phyloP scores from a whole-genome alignment of 2,797 vertebrate genomes.

The Darevskia nairensis region DNA sequence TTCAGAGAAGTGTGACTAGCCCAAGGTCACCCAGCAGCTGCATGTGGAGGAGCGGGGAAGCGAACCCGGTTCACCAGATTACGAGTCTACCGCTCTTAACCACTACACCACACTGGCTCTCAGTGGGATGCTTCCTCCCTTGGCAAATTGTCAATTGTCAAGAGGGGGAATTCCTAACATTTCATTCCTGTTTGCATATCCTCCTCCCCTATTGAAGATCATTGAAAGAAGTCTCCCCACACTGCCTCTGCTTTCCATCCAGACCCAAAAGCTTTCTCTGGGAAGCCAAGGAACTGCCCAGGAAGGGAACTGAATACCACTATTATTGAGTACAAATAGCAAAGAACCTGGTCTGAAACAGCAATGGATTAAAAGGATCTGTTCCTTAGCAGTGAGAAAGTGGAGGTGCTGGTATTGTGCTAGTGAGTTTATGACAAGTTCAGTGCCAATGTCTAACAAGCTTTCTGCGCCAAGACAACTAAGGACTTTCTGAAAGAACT shows the following conservation, averaged over 20 bases:
- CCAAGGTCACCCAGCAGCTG: too few species aligned
- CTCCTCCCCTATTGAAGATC: neutral
- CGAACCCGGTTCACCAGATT: too few species aligned
- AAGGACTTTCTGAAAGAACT: neutral
- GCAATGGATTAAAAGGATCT: neutral
- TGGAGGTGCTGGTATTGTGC: neutral
- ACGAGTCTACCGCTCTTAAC: too few species aligned
- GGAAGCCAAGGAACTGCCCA: neutral
- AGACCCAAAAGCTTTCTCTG: neutral
- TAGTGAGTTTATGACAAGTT: neutral
- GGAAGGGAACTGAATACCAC: neutral
- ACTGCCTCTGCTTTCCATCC: neutral
- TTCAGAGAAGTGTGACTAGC: too few species aligned
- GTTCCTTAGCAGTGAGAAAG: neutral
- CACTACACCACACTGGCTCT: too few species aligned
- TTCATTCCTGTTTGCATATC: neutral
- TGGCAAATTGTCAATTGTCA: neutral
- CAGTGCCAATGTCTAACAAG: constrained; percentile 28
- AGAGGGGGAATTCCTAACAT: neutral
- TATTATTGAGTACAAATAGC: neutral
- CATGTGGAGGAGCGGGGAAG: too few species aligned
- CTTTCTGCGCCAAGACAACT: constrained; percentile 24
- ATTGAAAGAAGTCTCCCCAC: neutral
- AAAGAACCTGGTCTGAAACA: neutral
- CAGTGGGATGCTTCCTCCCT: neutral